Percentiles rank a stretch among this genome's conserved stretches.
Evolutionary conservation across 2,797 vertebrate species (phyloP).

Genomic region (Enteromius treurensis): DNA sequence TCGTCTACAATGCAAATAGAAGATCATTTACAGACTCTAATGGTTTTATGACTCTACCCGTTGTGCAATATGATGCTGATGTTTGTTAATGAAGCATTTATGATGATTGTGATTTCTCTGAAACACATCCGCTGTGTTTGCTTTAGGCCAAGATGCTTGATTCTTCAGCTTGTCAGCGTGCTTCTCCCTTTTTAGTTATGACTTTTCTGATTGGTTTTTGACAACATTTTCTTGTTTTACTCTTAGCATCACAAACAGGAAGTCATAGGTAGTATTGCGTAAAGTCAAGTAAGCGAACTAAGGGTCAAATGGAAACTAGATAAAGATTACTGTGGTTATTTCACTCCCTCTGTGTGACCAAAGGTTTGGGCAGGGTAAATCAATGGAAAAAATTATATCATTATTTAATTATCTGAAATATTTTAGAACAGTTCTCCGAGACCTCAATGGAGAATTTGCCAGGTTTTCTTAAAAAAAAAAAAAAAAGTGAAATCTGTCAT

Average conservation of each 20-base stretch:
- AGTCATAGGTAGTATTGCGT: not conserved
- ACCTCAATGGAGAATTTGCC: not conserved
- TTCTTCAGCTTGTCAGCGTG: not conserved
- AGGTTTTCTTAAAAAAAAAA: not conserved
- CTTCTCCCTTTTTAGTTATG: not conserved
- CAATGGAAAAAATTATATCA: not conserved
- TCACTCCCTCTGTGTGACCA: not conserved
- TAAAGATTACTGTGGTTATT: not conserved
- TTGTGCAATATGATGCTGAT: not conserved
- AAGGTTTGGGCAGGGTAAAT: not conserved
- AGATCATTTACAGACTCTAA: conserved; percentile 38
- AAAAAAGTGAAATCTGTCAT: not conserved
- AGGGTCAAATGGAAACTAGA: conserved; percentile 23
- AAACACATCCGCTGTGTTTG: not conserved
- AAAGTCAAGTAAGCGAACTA: not conserved
- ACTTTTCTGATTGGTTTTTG: not conserved
- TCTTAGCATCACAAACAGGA: not conserved
- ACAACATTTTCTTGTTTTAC: not conserved
- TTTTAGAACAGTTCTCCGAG: not conserved
- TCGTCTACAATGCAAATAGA: conserved; percentile 18
- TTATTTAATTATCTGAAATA: not conserved
- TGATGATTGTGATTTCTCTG: not conserved
- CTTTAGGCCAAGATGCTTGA: not conserved
- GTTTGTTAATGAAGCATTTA: not conserved
- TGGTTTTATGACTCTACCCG: not conserved